Evolutionary conservation across 2,888 invertebrate species (phyloP), one percentile per base, ranked within the genome.

Genomic region (Torymus texanus): DNA sequence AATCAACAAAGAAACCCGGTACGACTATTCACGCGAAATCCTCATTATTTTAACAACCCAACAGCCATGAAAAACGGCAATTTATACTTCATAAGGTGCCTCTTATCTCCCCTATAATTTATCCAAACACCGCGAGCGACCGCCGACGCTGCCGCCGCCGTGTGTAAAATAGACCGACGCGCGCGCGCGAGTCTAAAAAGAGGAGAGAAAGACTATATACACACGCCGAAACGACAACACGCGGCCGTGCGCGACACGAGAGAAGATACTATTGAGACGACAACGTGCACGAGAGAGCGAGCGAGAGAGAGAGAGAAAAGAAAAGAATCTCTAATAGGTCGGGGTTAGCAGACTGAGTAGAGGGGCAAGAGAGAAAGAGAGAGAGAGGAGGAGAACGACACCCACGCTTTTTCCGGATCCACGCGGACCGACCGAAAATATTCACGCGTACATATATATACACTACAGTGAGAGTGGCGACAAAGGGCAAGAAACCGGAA

Each of bases 401-500:
- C 85, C 86, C 84, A 86, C 85, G 86, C 86, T 81, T 85, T 84
- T 85, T 82, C 83, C 84, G 80, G 83, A 80, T 84, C 73, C 84
- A 82, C 80, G 82, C 83, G 85, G 82, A 78, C 83, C 80, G 82
- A 84, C 85, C 83, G 83, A 85, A 88, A 87, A 87, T 87, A 88
- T 87, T 86, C 84, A 79, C 82, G 82, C 58, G 41, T 83, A 41
- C 8, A 29, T 5, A 29, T 5, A 5, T 29, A 29, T 5, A 29
- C 4, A 8, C 8, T 21, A 41, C 8, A 41, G 41, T 8, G 5
- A 41, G 8, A 41, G 41, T 8, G 41, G 82, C 84, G 84, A 84
- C 85, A 84, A 85, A 86, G 85, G 83, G 85, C 84, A 85, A 86
- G 84, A 85, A 87, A 86, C 85, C 85, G 85, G 85, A 85, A 86